Conservation (phyloP, 2,797 vertebrate genomes). For the Cynopterus sphinx region DNA sequence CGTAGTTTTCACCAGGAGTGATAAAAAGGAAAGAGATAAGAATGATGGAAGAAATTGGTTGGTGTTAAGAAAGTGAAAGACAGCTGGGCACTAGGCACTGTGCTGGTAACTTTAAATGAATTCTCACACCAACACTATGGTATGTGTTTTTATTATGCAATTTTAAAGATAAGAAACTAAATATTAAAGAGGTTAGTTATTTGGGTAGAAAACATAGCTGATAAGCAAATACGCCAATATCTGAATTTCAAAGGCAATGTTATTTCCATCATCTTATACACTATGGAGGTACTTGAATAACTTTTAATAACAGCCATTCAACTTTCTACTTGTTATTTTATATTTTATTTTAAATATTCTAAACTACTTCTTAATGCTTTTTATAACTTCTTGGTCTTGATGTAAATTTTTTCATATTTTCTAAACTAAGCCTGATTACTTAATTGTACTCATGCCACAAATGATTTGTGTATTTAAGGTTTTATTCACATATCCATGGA, state of each 20-base stretch:
- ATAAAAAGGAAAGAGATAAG: background rate
- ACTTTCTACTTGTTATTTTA: background rate
- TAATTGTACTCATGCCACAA: background rate
- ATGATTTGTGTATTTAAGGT: background rate
- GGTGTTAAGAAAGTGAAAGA: rapidly evolving
- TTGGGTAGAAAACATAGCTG: background rate
- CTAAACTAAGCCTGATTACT: background rate
- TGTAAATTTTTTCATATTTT: background rate
- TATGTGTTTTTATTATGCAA: background rate
- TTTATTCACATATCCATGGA: background rate
- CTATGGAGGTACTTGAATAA: background rate
- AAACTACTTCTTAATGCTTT: background rate
- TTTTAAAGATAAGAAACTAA: background rate
- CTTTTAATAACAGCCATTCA: background rate
- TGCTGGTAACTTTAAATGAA: background rate
- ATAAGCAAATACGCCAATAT: background rate
- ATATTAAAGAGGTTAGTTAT: background rate
- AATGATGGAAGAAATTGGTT: background rate
- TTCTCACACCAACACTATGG: background rate
- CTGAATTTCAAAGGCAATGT: background rate
- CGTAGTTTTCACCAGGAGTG: background rate
- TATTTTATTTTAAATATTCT: background rate
- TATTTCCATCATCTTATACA: background rate
- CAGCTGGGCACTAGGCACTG: rapidly evolving
- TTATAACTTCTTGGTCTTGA: background rate